phyloP scores from a whole-genome alignment of 2,888 invertebrate species.

The Bhutanitis thaidina region DNA sequence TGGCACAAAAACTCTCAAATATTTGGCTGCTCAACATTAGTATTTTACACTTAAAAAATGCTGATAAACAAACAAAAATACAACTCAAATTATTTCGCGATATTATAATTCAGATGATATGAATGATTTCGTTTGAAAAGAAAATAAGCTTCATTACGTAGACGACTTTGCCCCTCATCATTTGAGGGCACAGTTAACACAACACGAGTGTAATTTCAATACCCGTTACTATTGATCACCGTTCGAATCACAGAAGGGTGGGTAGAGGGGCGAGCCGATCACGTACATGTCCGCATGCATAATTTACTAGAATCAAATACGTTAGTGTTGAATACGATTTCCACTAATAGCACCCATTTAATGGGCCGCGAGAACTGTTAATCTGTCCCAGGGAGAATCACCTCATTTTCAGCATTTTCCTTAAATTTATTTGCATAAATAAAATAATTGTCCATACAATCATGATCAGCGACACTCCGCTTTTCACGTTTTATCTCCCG shows the following conservation, averaged over 20 bases:
- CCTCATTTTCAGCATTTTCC: too few species aligned
- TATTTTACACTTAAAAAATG: too few species aligned
- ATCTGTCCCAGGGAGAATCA: too few species aligned
- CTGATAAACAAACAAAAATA: too few species aligned
- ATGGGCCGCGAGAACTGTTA: not conserved
- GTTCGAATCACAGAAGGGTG: not conserved
- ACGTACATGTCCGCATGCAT: constrained; percentile 8
- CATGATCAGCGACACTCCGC: too few species aligned
- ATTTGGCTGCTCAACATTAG: too few species aligned
- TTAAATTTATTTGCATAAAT: too few species aligned
- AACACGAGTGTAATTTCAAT: constrained; percentile 13
- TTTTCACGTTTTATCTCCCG: too few species aligned
- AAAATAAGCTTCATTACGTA: not conserved
- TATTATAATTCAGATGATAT: too few species aligned
- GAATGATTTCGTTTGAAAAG: not conserved
- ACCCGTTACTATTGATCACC: constrained; percentile 14
- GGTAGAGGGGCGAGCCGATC: not conserved
- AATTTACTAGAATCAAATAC: constrained; percentile 9
- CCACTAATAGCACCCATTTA: constrained; percentile 1
- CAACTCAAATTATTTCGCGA: too few species aligned
- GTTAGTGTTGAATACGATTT: not conserved
- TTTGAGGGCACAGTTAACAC: not conserved
- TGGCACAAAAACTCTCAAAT: too few species aligned
- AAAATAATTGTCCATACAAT: too few species aligned
- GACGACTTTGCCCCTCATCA: not conserved